A percentile compares a stretch with the other conserved stretches of the same genome.
Evolutionary conservation across 37 sponge, comb jelly and placozoan species (phyloP).

Genomic region (Crambe crambe): DNA sequence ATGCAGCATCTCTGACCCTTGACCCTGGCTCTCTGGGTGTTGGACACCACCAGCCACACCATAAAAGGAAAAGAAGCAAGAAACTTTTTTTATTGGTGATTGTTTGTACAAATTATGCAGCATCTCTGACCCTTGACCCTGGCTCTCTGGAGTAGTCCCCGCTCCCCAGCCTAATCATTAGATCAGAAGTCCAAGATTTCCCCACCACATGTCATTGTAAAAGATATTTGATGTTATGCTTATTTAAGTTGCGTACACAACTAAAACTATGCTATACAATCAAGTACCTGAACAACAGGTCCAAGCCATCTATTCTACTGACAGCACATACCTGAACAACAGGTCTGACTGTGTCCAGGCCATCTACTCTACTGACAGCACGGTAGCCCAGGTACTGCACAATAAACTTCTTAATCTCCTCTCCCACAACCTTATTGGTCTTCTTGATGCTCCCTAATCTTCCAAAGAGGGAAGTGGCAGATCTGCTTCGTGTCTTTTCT

Average conservation of each 20-base stretch:
- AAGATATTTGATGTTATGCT: constrained; percentile 5
- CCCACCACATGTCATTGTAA: no score
- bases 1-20: no score
- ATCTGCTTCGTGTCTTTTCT: background rate
- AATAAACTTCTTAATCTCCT: constrained; percentile 4
- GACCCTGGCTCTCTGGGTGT: no score
- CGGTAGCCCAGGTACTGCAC: constrained; percentile 53
- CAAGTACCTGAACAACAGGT: background rate
- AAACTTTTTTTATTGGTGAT: no score
- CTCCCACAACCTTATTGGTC: constrained; percentile 10
- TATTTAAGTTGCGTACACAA: constrained; percentile 26
- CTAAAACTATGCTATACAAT: constrained; percentile 37
- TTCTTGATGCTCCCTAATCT: constrained; percentile 50
- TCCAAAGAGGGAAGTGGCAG: constrained; percentile 13
- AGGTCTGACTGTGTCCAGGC: constrained; percentile 57
- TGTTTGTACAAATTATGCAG: no score
- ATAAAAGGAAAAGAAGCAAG: no score
- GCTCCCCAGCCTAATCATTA: no score
- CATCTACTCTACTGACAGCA: constrained; percentile 27
- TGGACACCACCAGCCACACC: no score
- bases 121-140: no score
- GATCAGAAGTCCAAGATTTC: no score
- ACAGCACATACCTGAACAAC: constrained; percentile 37
- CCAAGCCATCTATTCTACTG: background rate
- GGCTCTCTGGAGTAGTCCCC: no score